Base-by-base conservation (phyloP, 1,140 invertebrate genomes). In the Ooceraea biroi region DNA sequence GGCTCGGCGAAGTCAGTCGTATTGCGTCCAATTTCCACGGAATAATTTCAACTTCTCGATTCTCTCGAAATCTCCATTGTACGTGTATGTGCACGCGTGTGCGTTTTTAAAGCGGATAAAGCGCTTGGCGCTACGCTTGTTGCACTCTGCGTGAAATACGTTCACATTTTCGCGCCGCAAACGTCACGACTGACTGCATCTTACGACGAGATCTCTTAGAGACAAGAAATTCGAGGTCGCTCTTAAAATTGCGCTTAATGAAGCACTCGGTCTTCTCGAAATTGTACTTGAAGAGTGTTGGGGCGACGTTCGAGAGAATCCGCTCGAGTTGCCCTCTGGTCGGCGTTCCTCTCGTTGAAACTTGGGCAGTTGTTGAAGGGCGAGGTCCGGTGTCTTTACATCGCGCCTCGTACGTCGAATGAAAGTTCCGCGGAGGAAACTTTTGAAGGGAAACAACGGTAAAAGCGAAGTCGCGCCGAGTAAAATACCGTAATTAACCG, bases 21-120 rank as follows among this genome's bases (percentile, higher is more conserved):
- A 71, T 80, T 80, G 68, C 65, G 65, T 69, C 65, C 65, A 80
- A 71, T 80, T 57, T 80, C 19, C 76, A 22, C 44, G 36, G 76
- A 58, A 80, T 71, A 71, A 71, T 80, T 57, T 46, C 22, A 48
- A 80, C 36, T 57, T 58, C 17, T 46, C 30, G 50, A 69, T 80
- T 36, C 76, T 36, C 36, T 36, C 36, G 36, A 22, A 22, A 19
- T 19, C 36, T 7, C 36, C 36, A 36, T 36, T 36, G 36, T 36
- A 36, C 7, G 7, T 36, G n/a, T 50, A 76, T 52, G 46, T 80
- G 22, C 4, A 12, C 57, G 7, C 36, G 36, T 57, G 44, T 57
- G 25, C 76, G 19, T 30, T 44, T 78, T 69, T 57, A 30, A 69
- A 57, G 36, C 3, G 3, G 22, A 68, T 44, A 25, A 52, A 55